A percentile compares a stretch with the other conserved stretches of the same genome.
Conservation (phyloP, 1,140 invertebrate genomes). For the Thrips palmi region DNA sequence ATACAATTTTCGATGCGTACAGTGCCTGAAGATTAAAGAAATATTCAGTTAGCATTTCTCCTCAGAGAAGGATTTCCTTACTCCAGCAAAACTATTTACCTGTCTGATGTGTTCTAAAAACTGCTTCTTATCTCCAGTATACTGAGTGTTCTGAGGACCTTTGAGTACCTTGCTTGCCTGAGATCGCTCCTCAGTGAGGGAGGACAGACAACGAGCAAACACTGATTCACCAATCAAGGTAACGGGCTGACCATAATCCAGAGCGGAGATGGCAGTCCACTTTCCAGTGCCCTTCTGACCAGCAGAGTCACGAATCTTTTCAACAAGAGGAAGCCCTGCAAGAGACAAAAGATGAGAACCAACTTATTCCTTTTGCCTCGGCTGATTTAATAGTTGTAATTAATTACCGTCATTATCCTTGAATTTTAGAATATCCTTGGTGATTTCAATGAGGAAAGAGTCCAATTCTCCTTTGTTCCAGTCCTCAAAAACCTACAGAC, state of each 20-base stretch:
- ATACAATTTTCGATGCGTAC: conserved; percentile 96
- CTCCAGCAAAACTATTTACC: conserved; percentile 22
- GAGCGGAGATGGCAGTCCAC: conserved; percentile 92
- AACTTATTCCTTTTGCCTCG: too few species aligned
- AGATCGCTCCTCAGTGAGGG: conserved; percentile 66
- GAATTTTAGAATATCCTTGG: conserved; percentile 85
- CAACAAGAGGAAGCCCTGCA: conserved; percentile 48
- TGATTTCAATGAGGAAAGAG: conserved; percentile 98
- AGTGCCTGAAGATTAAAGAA: conserved; percentile 44
- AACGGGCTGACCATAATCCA: conserved; percentile 93
- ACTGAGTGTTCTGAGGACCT: conserved; percentile 35
- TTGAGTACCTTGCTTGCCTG: conserved; percentile 59
- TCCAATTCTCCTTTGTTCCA: conserved; percentile 96
- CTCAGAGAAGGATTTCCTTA: background rate
- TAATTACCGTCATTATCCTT: conserved; percentile 61
- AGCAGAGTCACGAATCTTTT: conserved; percentile 87
- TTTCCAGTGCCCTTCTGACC: conserved; percentile 99
- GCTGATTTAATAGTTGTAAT: background rate
- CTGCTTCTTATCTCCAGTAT: conserved; percentile 48
- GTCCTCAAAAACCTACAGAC: conserved; percentile 54
- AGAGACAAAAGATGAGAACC: conserved; percentile 9
- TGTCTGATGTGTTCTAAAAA: conserved; percentile 61
- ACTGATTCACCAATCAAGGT: conserved; percentile 97
- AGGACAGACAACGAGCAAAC: conserved; percentile 86
- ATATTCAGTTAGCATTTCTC: conserved; percentile 4